phyloP scores from a whole-genome alignment of 1,140 invertebrate species.

The Batillaria attramentaria region DNA sequence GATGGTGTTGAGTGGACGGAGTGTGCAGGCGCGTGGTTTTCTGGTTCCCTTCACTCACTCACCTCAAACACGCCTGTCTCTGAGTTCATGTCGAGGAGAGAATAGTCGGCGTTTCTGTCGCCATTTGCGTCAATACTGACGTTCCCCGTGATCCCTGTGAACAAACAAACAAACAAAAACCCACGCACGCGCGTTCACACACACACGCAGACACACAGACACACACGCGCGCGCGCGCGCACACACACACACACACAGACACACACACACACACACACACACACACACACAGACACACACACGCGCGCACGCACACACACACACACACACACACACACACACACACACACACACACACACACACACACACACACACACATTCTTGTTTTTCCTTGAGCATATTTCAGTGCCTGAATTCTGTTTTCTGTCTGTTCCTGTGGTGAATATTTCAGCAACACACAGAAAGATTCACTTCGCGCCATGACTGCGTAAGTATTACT shows the following conservation, averaged over 20 bases:
- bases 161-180: not conserved
- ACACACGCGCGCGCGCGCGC: not conserved
- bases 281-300: slow-evolving; percentile 23
- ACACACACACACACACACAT: slow-evolving; percentile 7
- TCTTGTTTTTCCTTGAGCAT: not conserved
- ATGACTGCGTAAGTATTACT: not conserved
- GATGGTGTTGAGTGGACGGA: too few species aligned
- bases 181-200: not conserved
- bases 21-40: too few species aligned
- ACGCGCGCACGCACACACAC: slow-evolving; percentile 6
- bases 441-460: not conserved
- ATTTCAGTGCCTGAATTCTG: not conserved
- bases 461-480: not conserved
- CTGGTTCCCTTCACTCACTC: too few species aligned
- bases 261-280: slow-evolving; percentile 20
- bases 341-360: slow-evolving; percentile 13
- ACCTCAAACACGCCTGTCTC: slow-evolving; percentile 84
- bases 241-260: slow-evolving; percentile 17
- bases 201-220: not conserved
- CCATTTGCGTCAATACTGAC: slow-evolving; percentile 76
- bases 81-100: slow-evolving; percentile 91
- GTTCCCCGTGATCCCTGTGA: not conserved
- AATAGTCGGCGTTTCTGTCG: slow-evolving; percentile 91
- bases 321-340: slow-evolving; percentile 6
- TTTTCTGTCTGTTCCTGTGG: not conserved